Evolutionary conservation across 2,888 invertebrate genomes (phyloP), one percentile per base, ranked within the genome.

Genomic region (Pollenia amentaria): DNA sequence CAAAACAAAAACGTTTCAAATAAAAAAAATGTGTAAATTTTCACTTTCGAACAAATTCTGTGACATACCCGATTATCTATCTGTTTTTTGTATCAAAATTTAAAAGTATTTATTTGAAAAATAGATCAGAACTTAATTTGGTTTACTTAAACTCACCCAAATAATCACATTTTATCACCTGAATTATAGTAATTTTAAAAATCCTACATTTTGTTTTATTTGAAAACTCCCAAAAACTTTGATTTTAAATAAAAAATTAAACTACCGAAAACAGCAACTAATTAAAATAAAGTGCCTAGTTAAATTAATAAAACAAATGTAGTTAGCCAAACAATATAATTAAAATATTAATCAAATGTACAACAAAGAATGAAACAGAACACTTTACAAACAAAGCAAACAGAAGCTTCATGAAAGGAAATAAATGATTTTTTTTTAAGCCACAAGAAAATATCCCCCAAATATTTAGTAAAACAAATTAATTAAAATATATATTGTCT

Each of bases 231-330:
- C 46, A 9, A 44, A 46, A 16, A 7, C 3, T 29, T 14, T 57
- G 42, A 29, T 48, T 29, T 42, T 16, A 40, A 53, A 55, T 9
- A 2, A 8, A 29, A 40, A 4, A 44, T 62, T 16, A 12, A 48
- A 75, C 40, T 11, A 48, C 38, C 21, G 9, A 11, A 53, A 38
- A 46, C 29, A 21, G 2, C 1, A 53, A 44, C 21, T 62, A 29
- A 72, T 21, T 10, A n/a, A 29, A 12, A 76, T 57, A 53, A 84
- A 79, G 84, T 84, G 78, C 84, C 84, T 84, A 57, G 46, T 65
- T 75, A 67, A 29, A 11, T n/a, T 53, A 72, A 53, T 38, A 64
- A 76, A 79, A 73, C 72, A 82, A 85, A 69, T 46, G 60, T 84
- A 78, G 78, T 75, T 83, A 83, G 83, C 57, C 38, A 75, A 84